Evolutionary conservation across 2,797 vertebrate species (phyloP), one percentile per base, ranked within the genome.

Genomic region (Dallia pectoralis): DNA sequence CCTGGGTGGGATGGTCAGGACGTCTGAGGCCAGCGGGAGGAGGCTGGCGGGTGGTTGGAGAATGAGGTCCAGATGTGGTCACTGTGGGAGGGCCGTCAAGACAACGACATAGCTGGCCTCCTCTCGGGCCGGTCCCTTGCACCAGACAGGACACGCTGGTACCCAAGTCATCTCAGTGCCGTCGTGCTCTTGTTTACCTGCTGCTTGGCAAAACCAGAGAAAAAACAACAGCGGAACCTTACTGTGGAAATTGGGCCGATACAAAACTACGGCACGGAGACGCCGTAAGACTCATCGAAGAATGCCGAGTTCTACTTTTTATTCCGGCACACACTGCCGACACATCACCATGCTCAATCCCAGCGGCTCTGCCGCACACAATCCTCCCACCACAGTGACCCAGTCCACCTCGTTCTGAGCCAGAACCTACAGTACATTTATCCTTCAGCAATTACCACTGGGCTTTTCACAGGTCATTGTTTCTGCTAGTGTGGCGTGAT

Each of bases 1-100:
- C 80, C 89, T 91, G 90, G 91, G 91, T 92, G 91, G 90, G 91
- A 89, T 88, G 88, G 84, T 87, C 81, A 82, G 77, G 76, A 82
- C 11, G 40, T 40, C 69, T 59, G 69, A 66, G 76, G 79, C 80
- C 84, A 85, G 67, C 75, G 19, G 77, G 83, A 25, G 36, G 85
- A 72, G 51, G 88, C 79, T 75, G 85, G 87, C 85, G 87, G 84
- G 89, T 90, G 16, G 82, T 78, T 80, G 79, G 83, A 75, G 69
- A 64, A 83, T 76, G 69, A 73, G 22, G 53, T 69, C 79, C 81
- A 89, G 89, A 91, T 90, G 91, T 91, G 90, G 89, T 84, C n/a
- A 36, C n/a, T 88, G 87, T 78, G 91, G 91, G 82, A 85, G 81
- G 53, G 88, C 90, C 89, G 51, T 74, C 30, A 72, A 80, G 80